phyloP scores from a whole-genome alignment of 2,888 invertebrate species.

The Dolichopus griseipennis region DNA sequence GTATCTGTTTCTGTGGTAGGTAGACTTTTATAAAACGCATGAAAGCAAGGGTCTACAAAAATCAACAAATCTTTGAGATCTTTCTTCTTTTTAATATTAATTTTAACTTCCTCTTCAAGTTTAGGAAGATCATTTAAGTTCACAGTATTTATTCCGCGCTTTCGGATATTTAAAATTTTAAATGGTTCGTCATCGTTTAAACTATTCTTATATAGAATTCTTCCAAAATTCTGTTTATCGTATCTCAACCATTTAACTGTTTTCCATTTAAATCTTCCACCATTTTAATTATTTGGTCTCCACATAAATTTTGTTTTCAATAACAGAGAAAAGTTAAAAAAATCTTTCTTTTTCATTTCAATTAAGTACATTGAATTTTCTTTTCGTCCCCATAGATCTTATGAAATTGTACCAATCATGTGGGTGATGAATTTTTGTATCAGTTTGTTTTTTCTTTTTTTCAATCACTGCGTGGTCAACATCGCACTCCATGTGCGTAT shows the following conservation, averaged over 20 bases:
- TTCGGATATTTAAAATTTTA: conserved; percentile 7
- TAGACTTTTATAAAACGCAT: neutral
- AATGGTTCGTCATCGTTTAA: conserved; percentile 9
- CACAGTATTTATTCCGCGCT: neutral
- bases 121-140: neutral
- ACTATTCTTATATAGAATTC: conserved; percentile 51
- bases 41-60: conserved; percentile 11
- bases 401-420: neutral
- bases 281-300: neutral
- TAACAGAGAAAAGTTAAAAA: too few relatives aligned
- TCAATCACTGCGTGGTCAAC: neutral
- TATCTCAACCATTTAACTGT: conserved; percentile 1
- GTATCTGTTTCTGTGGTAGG: too few relatives aligned
- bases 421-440: too few relatives aligned
- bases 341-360: too few relatives aligned
- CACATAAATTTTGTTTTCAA: too few relatives aligned
- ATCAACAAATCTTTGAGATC: neutral
- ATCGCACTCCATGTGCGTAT: conserved; percentile 2
- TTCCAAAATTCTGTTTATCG: conserved; percentile 25
- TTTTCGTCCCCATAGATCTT: too few relatives aligned
- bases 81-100: conserved; percentile 7
- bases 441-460: conserved; percentile 6
- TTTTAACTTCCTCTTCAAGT: conserved; percentile 5
- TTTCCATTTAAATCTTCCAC: neutral
- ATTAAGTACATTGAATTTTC: too few relatives aligned